Evolutionary conservation across 2,888 invertebrate species (phyloP).

Genomic region (Steinernema hermaphroditum): DNA sequence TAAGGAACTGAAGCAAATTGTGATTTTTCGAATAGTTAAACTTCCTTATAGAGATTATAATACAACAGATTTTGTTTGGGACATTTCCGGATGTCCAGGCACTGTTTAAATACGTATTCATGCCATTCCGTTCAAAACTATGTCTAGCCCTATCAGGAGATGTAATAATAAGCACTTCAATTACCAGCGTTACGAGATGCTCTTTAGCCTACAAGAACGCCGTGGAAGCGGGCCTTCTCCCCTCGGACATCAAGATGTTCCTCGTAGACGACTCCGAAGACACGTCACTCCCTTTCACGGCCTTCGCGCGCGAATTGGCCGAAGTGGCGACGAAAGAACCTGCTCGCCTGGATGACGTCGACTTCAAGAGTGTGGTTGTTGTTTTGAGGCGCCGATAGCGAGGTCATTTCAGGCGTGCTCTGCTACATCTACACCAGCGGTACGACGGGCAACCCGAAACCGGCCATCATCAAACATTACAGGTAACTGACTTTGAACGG

Average conservation of each 20-base stretch:
- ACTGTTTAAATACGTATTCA: too few species aligned
- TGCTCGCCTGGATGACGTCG: slow-evolving; percentile 36
- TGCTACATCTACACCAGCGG: slow-evolving; percentile 97
- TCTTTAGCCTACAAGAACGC: slow-evolving; percentile 54
- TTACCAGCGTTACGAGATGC: too few species aligned
- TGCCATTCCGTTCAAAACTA: too few species aligned
- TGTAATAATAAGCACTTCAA: too few species aligned
- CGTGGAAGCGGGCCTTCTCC: slow-evolving; percentile 48
- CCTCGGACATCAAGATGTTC: slow-evolving; percentile 43
- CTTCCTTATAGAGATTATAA: too few species aligned
- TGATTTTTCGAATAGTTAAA: too few species aligned
- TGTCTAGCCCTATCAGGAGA: too few species aligned
- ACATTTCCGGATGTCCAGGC: too few species aligned
- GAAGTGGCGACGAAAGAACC: slow-evolving; percentile 31
- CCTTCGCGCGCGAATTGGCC: slow-evolving; percentile 4
- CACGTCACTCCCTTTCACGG: not conserved
- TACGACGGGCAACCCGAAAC: slow-evolving; percentile 95
- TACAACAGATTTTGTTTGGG: too few species aligned
- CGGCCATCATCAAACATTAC: slow-evolving; percentile 90
- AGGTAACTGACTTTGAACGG: slow-evolving; percentile 69
- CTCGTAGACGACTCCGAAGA: slow-evolving; percentile 39
- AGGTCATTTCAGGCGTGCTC: slow-evolving; percentile 69
- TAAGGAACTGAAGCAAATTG: too few species aligned
- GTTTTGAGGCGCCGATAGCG: too few species aligned
- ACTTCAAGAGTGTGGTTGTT: slow-evolving; percentile 49